A percentile compares a stretch with the other conserved stretches of the same genome.
phyloP scores from a whole-genome alignment of 2,888 invertebrate genomes.

The Stenotaenia linearis region DNA sequence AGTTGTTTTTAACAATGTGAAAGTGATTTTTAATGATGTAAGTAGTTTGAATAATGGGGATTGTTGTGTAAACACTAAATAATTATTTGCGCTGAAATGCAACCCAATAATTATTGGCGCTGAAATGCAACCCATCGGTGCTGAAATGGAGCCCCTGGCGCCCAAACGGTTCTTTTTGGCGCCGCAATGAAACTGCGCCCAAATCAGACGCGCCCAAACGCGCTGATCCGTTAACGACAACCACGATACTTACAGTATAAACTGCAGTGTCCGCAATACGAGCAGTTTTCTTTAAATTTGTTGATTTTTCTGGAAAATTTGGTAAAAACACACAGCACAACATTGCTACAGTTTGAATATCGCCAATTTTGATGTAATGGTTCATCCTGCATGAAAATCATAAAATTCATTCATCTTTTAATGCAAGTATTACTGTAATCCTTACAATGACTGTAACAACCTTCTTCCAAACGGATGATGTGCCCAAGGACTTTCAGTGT shows the following conservation, averaged over 20 bases:
- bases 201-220: no score
- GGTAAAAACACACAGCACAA: constrained; percentile 76
- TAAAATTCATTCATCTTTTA: not conserved
- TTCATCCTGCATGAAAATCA: constrained; percentile 43
- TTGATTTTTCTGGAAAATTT: constrained; percentile 42
- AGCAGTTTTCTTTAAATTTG: constrained; percentile 22
- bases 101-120: no score
- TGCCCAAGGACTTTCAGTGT: constrained; percentile 58
- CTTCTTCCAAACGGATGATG: constrained; percentile 80
- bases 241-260: constrained; percentile 31
- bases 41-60: no score
- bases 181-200: no score
- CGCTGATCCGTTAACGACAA: no score
- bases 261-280: constrained; percentile 31
- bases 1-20: no score
- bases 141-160: no score
- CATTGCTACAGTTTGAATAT: constrained; percentile 92
- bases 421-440: constrained; percentile 41
- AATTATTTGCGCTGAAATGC: no score
- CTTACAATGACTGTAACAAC: constrained; percentile 78
- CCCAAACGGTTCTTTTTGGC: no score
- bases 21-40: no score
- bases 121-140: no score
- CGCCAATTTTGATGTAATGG: constrained; percentile 56
- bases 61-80: no score